A percentile compares a stretch with the other conserved stretches of the same genome.
These are phyloP conservation scores for Phania funesta DNA, from an alignment of 2,888 invertebrate species.

Conservation along the genomic window DNA sequence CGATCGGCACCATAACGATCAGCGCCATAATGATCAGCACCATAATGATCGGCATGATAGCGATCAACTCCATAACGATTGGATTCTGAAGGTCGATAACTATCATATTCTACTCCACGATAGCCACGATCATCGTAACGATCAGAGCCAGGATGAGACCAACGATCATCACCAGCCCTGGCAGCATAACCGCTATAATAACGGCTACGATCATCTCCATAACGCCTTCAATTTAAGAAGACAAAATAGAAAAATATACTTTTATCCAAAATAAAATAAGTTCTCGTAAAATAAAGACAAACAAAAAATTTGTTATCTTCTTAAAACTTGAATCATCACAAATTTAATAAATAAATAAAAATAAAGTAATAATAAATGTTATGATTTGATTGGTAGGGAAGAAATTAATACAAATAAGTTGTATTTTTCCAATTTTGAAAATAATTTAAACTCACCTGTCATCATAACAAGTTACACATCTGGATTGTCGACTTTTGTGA, in stretches of 20 bases:
- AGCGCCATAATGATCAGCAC: constrained; percentile 57
- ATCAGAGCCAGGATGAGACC: constrained; percentile 73
- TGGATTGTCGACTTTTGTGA: constrained; percentile 76
- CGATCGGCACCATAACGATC: constrained; percentile 26
- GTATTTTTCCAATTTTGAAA: no score
- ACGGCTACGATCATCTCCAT: constrained; percentile 69
- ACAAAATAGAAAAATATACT: neutral
- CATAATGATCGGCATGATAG: constrained; percentile 61
- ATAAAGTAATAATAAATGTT: no score
- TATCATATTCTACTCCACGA: constrained; percentile 67
- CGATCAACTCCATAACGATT: constrained; percentile 66
- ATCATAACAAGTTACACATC: constrained; percentile 79
- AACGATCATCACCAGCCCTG: constrained; percentile 74
- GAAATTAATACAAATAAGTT: no score
- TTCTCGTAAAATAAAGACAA: no score
- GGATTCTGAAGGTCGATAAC: constrained; percentile 19
- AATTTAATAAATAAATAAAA: no score
- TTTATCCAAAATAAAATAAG: no score
- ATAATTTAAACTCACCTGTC: constrained; percentile 72
- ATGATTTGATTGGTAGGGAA: no score
- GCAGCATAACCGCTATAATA: constrained; percentile 71
- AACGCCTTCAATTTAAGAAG: neutral
- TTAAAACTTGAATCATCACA: no score
- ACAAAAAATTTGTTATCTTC: no score
- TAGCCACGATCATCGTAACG: constrained; percentile 75